A percentile compares a stretch with the other conserved stretches of the same genome.
Evolutionary conservation across 2,888 invertebrate genomes (phyloP).

Genomic region (Frankliniella fusca): DNA sequence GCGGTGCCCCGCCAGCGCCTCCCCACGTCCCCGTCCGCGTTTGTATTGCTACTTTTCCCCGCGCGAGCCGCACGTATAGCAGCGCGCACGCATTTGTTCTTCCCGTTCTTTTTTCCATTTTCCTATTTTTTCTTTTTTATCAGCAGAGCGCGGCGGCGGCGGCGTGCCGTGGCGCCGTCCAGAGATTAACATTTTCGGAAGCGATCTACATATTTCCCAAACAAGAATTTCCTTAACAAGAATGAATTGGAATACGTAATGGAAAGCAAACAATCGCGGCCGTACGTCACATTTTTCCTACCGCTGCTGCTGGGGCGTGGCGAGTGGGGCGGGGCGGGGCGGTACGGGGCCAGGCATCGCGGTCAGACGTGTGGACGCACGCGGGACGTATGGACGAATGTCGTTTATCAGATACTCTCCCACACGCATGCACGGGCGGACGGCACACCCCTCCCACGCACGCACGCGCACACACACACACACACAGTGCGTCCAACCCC

Average conservation of each 20-base stretch:
- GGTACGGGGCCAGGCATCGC: neutral
- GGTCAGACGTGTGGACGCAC: no score
- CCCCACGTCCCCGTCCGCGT: no score
- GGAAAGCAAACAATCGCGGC: slow-evolving; percentile 19
- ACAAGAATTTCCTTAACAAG: slow-evolving; percentile 23
- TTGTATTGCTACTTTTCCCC: no score
- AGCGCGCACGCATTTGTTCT: no score
- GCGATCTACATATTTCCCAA: slow-evolving; percentile 22
- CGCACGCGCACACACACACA: neutral
- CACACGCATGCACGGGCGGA: neutral
- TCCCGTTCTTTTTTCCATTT: no score
- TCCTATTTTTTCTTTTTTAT: no score
- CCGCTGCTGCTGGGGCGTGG: neutral
- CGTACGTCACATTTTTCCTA: neutral
- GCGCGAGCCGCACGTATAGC: no score
- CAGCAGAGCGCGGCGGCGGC: no score
- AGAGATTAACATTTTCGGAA: slow-evolving; percentile 22
- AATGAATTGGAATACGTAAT: slow-evolving; percentile 25
- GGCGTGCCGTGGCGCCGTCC: neutral
- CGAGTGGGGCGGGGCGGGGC: neutral
- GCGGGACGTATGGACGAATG: no score
- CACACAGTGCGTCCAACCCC: neutral
- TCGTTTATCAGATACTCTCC: no score
- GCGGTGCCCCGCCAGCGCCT: no score
- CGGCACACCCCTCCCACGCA: neutral